Evolutionary conservation across 2,888 invertebrate genomes (phyloP).

Genomic region (Callosobruchus maculatus): DNA sequence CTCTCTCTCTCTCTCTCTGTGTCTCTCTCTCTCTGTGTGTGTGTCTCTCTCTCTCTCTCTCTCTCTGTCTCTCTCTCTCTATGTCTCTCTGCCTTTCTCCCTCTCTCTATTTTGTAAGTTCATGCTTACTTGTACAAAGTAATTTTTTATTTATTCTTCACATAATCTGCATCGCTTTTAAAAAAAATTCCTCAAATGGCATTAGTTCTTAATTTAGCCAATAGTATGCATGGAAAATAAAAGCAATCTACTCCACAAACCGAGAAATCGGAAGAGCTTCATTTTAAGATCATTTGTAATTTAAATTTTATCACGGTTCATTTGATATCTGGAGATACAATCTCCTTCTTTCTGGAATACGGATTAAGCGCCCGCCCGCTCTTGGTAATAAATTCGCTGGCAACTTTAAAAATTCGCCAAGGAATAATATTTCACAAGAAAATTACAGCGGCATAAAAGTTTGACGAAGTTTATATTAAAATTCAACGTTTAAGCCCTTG

Average conservation of each 20-base stretch:
- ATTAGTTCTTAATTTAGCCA: background rate
- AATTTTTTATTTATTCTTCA: no score
- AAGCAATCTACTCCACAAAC: background rate
- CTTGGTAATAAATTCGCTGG: background rate
- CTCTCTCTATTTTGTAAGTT: no score
- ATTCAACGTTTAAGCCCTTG: constrained; percentile 34
- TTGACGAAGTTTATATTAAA: constrained; percentile 25
- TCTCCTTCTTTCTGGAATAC: background rate
- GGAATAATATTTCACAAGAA: constrained; percentile 20
- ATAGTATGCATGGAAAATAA: background rate
- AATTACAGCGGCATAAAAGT: constrained; percentile 14
- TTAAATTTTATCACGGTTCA: background rate
- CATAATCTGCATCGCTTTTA: no score
- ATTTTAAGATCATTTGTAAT: background rate
- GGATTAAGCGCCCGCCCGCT: background rate
- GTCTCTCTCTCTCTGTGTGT: no score
- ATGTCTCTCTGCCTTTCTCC: no score
- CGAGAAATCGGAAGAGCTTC: background rate
- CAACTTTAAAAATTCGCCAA: constrained; percentile 12
- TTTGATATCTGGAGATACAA: background rate
- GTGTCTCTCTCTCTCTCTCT: no score
- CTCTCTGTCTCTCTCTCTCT: no score
- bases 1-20: no score
- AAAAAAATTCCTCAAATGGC: no score
- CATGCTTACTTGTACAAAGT: no score